Conservation (phyloP, 2,113 vertebrate genomes). For the Dromiciops gliroides region DNA sequence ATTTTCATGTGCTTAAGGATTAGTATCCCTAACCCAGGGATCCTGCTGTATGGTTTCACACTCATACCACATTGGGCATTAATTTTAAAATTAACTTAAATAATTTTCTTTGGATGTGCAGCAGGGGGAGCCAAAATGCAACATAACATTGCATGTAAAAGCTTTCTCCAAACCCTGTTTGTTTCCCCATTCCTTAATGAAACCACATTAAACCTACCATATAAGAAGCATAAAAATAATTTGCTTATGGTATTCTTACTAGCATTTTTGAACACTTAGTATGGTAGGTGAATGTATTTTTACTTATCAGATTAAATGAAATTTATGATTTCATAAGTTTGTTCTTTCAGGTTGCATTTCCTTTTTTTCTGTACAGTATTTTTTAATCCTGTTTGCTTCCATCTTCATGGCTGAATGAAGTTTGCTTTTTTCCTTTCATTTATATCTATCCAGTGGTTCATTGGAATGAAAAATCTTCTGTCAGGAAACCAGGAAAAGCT, state of each 20-base stretch:
- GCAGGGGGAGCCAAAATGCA: conserved; percentile 68
- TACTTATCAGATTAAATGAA: conserved; percentile 41
- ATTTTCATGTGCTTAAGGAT: not conserved
- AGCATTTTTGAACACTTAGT: not conserved
- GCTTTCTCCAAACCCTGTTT: conserved; percentile 4
- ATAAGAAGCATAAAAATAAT: conserved; percentile 26
- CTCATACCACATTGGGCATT: not conserved
- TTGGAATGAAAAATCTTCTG: conserved; percentile 43
- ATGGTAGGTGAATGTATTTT: conserved; percentile 46
- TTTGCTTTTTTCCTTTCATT: conserved; percentile 32
- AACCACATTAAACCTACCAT: not conserved
- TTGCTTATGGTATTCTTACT: conserved; percentile 37
- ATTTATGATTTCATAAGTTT: conserved; percentile 29
- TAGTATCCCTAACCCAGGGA: not conserved
- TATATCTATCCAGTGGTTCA: conserved; percentile 8
- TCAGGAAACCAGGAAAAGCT: conserved; percentile 25
- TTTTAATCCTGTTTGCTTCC: conserved; percentile 7
- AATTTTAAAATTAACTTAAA: conserved; percentile 6
- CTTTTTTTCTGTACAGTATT: conserved; percentile 4
- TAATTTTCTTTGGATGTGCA: conserved; percentile 47
- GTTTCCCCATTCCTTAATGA: conserved; percentile 2
- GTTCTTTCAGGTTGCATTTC: not conserved
- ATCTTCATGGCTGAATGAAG: conserved; percentile 10
- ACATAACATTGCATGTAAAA: conserved; percentile 58
- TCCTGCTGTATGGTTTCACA: not conserved